Conservation (phyloP, 1,140 invertebrate species). For the Coptotermes formosanus region DNA sequence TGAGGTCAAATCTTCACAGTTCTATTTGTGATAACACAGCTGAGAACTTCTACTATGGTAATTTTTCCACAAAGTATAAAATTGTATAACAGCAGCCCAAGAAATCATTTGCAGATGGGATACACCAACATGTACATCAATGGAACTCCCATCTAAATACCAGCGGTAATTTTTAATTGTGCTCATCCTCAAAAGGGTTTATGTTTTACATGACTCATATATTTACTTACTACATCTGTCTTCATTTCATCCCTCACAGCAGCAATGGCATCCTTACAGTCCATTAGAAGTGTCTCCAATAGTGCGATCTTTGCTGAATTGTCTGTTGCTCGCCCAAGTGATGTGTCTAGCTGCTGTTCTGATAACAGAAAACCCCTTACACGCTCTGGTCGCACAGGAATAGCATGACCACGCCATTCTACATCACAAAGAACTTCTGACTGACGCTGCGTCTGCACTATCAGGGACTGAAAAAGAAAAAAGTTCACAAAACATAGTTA, state of each 20-base stretch:
- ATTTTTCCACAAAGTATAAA: no score
- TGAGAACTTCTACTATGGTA: no score
- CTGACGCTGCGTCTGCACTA: slow-evolving; percentile 80
- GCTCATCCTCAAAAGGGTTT: no score
- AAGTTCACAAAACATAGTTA: background rate
- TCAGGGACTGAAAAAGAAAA: slow-evolving; percentile 57
- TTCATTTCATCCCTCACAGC: slow-evolving; percentile 80
- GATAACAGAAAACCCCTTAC: slow-evolving; percentile 78
- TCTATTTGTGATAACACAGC: no score
- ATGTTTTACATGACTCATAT: background rate
- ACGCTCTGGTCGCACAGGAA: slow-evolving; percentile 81
- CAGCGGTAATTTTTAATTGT: no score
- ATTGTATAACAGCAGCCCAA: no score
- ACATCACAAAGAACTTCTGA: slow-evolving; percentile 48
- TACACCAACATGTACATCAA: no score
- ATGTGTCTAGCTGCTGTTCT: slow-evolving; percentile 73
- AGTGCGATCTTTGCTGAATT: slow-evolving; percentile 74
- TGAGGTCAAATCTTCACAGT: no score
- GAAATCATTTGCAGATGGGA: no score
- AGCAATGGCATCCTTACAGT: slow-evolving; percentile 92
- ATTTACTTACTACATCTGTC: slow-evolving; percentile 57
- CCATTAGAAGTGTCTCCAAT: slow-evolving; percentile 89
- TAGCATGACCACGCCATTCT: slow-evolving; percentile 78
- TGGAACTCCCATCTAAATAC: no score
- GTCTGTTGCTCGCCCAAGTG: slow-evolving; percentile 63